Base-by-base conservation (phyloP, 2,113 vertebrate genomes). In the Atlantisia rogersi region DNA sequence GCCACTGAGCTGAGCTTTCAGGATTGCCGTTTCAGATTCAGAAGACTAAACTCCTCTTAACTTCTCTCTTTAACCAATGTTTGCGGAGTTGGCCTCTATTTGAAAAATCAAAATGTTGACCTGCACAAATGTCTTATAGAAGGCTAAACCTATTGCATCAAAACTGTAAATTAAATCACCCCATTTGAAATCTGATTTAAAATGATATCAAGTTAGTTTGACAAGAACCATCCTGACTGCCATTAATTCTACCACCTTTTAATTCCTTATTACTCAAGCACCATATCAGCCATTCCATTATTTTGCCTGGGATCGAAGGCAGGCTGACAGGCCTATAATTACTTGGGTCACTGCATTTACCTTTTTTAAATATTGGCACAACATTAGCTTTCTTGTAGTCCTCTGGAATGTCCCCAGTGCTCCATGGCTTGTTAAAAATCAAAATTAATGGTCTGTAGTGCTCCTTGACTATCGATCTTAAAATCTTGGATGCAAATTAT, bases 331-430 rank as follows among this genome's bases (percentile, higher is more conserved):
- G 92, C 86, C 86, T 94, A 84, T 96, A 96, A 96, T 96, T 97
- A 96, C 92, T 88, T 0, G 44, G 95, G 95, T 96, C 88, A 96
- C 86, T 92, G 86, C 92, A 92, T 92, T 95, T 97, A 94, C 92
- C 91, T 95, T 97, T 96, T 94, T 95, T 85, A 96, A 96, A 91
- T 96, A 96, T 95, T 96, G 88, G 92, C 93, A 95, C 95, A 97
- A 96, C 88, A 89, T 92, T 95, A 92, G 86, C 86, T 73, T 92
- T 94, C 95, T 76, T 91, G 69, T 86, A 95, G 90, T 86, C 83
- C 86, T 89, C 74, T 95, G 91, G 91, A 97, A 93, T 88, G 92
- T 91, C 86, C 95, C 83, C 88, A 94, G 4, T 73, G 77, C 74
- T 96, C 90, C 65, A 37, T 46, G 65, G 44, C 95, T 95, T 95